Base-by-base conservation (phyloP, 2,888 invertebrate genomes). In the Nemurella pictetii region DNA sequence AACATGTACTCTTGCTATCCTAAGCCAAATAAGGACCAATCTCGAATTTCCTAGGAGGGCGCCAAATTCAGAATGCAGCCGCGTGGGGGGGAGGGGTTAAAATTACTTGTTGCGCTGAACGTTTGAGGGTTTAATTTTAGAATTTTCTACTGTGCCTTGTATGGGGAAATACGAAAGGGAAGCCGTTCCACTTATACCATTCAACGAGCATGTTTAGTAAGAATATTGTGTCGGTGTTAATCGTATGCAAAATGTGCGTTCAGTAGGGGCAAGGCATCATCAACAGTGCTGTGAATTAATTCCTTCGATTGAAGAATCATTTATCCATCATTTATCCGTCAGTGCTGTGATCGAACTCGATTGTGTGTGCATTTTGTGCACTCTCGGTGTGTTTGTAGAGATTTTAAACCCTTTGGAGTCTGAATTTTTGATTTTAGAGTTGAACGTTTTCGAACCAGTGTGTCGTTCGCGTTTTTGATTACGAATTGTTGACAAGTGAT, bases 1-100 rank as follows among this genome's bases (percentile, higher is more conserved):
- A 86, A 84, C 83, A 78, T 80, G 81, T 81, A 84, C 82, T 74
- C 74, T 74, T 32, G 32, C 82, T 32, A 72, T 74, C 85, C 80
- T 86, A 86, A 91, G 90, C 94, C 93, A 91, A 92, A 93, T 93
- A 93, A 91, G 93, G 93, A 91, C 91, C 93, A 93, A 93, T 93
- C 93, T 93, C 94, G 92, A 92, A 92, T 94, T 93, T 93, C 93
- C 91, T 91, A 91, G 92, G 92, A 91, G 85, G 84, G 85, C 85
- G 90, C 93, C 93, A 93, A 93, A 93, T 93, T 91, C 91, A 93
- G 93, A 92, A 92, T 84, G 84, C 84, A 80, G 83, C 20, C 15
- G 75, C 26, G 35, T 30, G 83, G 35, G 80, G 32, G 84, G 78
- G 80, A 72, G 84, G 84, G 80, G 81, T 84, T 80, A 81, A 84